Percentiles rank a stretch among this genome's conserved stretches.
phyloP scores from a whole-genome alignment of 2,113 vertebrate species.

The Macrotis lagotis region DNA sequence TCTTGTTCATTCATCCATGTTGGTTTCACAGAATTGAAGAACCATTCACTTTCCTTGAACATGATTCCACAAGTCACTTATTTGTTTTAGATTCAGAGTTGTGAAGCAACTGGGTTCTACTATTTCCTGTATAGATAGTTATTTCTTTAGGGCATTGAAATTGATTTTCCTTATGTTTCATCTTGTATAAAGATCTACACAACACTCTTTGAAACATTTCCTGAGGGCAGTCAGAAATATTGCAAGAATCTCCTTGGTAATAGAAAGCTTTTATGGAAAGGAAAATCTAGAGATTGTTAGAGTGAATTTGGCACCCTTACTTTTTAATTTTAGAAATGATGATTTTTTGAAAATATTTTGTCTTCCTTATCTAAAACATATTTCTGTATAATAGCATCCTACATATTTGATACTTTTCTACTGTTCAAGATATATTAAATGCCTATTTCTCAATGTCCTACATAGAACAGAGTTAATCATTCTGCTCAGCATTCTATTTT shows the following conservation, averaged over 20 bases:
- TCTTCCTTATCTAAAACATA: conserved; percentile 16
- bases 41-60: not conserved
- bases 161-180: conserved; percentile 58
- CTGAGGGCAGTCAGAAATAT: not conserved
- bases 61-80: not conserved
- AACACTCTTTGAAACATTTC: conserved; percentile 16
- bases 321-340: not conserved
- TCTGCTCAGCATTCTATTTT: not conserved
- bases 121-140: not conserved
- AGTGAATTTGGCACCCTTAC: not conserved
- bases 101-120: not conserved
- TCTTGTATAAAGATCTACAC: not conserved
- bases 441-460: not conserved
- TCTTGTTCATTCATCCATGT: not conserved
- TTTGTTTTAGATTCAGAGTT: not conserved
- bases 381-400: rapidly evolving
- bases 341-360: not conserved
- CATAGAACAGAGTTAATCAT: not conserved
- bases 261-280: not conserved
- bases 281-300: not conserved
- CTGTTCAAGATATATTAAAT: not conserved
- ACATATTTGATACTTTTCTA: not conserved
- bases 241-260: not conserved
- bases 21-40: not conserved
- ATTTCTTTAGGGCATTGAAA: conserved; percentile 36